These are phyloP conservation scores for Pyrochroa serraticornis DNA, from an alignment of 2,888 invertebrate genomes.

Conservation along the genomic window DNA sequence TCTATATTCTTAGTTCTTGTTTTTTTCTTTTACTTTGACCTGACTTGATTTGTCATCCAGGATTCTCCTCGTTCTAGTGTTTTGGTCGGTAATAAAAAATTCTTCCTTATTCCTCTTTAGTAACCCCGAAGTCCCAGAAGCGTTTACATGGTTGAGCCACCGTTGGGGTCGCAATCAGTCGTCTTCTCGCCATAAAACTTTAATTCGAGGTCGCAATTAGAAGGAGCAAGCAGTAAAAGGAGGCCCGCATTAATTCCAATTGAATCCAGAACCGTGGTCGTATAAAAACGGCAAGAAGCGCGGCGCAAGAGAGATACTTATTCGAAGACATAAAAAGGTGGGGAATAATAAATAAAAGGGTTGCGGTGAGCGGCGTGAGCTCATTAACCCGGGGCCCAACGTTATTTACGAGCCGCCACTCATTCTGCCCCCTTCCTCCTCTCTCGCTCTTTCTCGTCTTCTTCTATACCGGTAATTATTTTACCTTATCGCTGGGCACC, in stretches of 20 bases:
- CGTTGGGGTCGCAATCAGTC: no score
- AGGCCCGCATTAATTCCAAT: conserved; percentile 41
- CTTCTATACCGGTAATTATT: conserved; percentile 45
- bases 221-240: conserved; percentile 34
- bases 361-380: conserved; percentile 47
- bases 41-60: no score
- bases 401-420: conserved; percentile 47
- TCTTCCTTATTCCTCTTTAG: no score
- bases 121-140: no score
- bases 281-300: conserved; percentile 29
- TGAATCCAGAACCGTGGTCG: conserved; percentile 46
- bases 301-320: no score
- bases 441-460: no score
- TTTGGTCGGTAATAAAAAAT: no score
- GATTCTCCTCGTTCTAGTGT: no score
- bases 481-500: conserved; percentile 41
- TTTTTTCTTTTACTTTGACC: no score
- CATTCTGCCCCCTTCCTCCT: conserved; percentile 30
- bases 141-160: no score
- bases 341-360: conserved; percentile 50
- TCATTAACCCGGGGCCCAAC: conserved; percentile 47
- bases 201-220: conserved; percentile 38
- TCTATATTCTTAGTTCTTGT: no score
- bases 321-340: conserved; percentile 36
- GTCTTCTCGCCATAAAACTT: conserved; percentile 12